Evolutionary conservation across 1,140 invertebrate genomes (phyloP), one percentile per base, ranked within the genome.

Genomic region (Drosophila setifemur): DNA sequence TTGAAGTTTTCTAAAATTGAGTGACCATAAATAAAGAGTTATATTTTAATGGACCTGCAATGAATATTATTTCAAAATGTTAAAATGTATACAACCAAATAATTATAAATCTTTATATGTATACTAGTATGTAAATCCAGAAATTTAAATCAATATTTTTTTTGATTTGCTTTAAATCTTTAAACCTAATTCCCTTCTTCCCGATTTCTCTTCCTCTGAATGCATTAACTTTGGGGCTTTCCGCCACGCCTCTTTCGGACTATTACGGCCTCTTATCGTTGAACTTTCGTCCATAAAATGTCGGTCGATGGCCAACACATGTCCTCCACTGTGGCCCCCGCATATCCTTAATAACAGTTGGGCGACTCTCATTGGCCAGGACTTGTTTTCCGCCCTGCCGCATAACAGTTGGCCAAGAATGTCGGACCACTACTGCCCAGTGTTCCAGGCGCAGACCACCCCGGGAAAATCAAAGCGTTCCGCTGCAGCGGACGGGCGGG

Each of bases 341-440:
- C 7, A 0, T 37, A 8, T 42, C n/a, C 5, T 16, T 7, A 2
- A 11, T 14, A 8, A 1, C 23, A 33, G 6, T 4, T 53, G 19
- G 67, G n/a, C 16, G 53, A 39, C 58, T 71, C 52, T 47, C 49
- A 83, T 83, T 83, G 79, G 79, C 47, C 58, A 69, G 78, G 23
- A 28, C 35, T 11, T 16, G 39, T 49, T 61, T 39, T 52, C 58
- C 58, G 33, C 14, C 39, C 35, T 4, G 57, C 69, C 73, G 49
- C 79, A 78, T 87, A 87, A 88, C 70, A 87, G 83, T 87, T 83
- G 78, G 60, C 40, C 69, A 74, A 87, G 3, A 28, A 8, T 37
- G 28, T 16, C 5, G 21, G 49, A 14, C 33, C 11, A 11, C n/a
- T n/a, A n/a, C n/a, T n/a, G n/a, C n/a, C n/a, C n/a, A n/a, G n/a